phyloP scores from a whole-genome alignment of 2,113 vertebrate genomes.

The Narcine bancroftii region DNA sequence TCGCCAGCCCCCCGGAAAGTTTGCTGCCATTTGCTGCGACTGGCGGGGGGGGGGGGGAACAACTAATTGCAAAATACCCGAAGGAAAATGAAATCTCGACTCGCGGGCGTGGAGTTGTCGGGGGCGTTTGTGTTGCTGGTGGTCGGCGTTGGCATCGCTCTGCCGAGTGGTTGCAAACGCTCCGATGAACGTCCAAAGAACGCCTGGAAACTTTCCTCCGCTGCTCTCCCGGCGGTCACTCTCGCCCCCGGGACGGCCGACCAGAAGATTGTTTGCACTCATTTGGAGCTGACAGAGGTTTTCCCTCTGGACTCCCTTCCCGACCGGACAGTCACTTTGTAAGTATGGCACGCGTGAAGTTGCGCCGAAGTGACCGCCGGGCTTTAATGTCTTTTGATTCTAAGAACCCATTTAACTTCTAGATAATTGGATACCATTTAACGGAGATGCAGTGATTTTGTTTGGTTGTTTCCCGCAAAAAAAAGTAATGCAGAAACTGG shows the following conservation, averaged over 20 bases:
- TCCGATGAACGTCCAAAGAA: conserved; percentile 40
- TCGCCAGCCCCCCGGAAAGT: background rate
- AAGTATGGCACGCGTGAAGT: conserved; percentile 56
- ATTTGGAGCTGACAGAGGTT: conserved; percentile 75
- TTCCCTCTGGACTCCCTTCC: conserved; percentile 68
- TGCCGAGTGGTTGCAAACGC: conserved; percentile 17
- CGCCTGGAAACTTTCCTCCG: background rate
- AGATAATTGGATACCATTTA: background rate
- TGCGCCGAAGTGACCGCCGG: background rate
- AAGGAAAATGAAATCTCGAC: background rate
- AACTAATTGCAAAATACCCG: background rate
- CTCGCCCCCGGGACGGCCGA: conserved; percentile 47
- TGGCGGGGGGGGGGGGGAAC: background rate
- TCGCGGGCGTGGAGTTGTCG: background rate
- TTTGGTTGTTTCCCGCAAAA: too few species aligned
- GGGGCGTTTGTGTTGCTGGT: background rate
- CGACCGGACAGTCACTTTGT: conserved; percentile 84
- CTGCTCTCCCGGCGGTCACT: background rate
- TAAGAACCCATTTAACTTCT: background rate
- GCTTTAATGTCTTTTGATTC: background rate
- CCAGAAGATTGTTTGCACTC: conserved; percentile 78
- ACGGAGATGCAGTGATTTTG: background rate
- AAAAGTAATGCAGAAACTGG: background rate
- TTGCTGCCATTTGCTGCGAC: background rate
- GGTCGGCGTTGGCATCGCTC: background rate